phyloP scores from a whole-genome alignment of 1,140 invertebrate genomes.

The Episyrphus balteatus region DNA sequence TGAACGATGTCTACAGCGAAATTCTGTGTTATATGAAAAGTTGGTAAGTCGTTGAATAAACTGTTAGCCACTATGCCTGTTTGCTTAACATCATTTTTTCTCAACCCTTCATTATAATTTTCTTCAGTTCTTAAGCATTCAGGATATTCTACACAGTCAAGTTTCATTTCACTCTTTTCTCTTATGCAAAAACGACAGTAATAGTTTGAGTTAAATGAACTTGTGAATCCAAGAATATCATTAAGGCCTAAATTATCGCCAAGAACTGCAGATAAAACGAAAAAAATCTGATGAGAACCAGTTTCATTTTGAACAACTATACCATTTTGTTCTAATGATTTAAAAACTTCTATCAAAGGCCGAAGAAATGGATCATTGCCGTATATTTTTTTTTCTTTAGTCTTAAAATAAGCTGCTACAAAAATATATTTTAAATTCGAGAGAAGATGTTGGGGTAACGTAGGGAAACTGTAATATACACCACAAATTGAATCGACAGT shows the following conservation, averaged over 20 bases:
- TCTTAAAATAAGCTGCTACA: too few species aligned
- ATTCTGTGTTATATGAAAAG: constrained; percentile 33
- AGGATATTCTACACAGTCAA: constrained; percentile 7
- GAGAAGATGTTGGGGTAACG: not conserved
- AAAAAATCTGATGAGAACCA: constrained; percentile 9
- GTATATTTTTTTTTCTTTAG: not conserved
- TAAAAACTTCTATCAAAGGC: not conserved
- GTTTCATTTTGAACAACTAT: not conserved
- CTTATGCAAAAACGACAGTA: constrained; percentile 21
- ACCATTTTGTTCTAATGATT: constrained; percentile 1
- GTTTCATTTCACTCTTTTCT: constrained; percentile 6
- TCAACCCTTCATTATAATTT: constrained; percentile 1
- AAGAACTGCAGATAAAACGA: constrained; percentile 13
- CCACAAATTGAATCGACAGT: constrained; percentile 1
- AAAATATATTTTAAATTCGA: constrained; percentile 2
- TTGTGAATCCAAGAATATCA: constrained; percentile 14
- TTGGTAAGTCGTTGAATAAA: constrained; percentile 17
- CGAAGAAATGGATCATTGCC: not conserved
- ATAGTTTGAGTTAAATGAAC: constrained; percentile 16
- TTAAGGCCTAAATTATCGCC: constrained; percentile 23
- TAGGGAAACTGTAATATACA: constrained; percentile 3
- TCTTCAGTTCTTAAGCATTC: not conserved
- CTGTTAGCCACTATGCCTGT: constrained; percentile 27
- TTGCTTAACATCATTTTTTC: not conserved
- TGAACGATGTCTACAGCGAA: constrained; percentile 30